These are phyloP conservation scores for Bovichtus diacanthus DNA, from an alignment of 2,797 vertebrate genomes.

Conservation along the genomic window DNA sequence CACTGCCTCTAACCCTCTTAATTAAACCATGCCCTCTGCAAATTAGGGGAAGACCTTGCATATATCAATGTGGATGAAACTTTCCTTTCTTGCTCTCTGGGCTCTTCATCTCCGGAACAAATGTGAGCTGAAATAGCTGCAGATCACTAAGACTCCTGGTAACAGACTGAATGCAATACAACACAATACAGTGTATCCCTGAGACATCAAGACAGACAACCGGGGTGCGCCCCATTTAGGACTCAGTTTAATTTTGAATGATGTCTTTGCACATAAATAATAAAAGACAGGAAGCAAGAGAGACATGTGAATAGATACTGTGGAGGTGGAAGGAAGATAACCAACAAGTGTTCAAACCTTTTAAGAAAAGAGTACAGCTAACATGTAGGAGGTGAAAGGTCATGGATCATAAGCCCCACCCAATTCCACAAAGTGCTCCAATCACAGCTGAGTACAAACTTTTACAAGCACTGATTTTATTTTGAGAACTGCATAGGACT, in stretches of 20 bases:
- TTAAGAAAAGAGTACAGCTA: no score
- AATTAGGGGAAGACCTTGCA: slow-evolving; percentile 6
- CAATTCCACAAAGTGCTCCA: no score
- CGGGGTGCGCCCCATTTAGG: slow-evolving; percentile 11
- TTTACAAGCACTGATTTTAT: no score
- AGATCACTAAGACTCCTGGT: neutral
- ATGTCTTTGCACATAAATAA: slow-evolving; percentile 40
- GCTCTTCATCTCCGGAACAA: neutral
- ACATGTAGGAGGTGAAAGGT: no score
- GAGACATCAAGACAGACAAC: neutral
- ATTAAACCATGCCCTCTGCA: slow-evolving; percentile 10
- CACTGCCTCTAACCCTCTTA: slow-evolving; percentile 12
- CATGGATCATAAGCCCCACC: no score
- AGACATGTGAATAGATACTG: slow-evolving; percentile 9
- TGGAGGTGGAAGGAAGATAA: slow-evolving; percentile 23
- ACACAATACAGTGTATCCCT: neutral
- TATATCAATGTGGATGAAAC: slow-evolving; percentile 4
- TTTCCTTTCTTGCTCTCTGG: neutral
- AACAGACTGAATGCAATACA: neutral
- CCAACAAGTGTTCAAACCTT: neutral
- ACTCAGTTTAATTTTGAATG: slow-evolving; percentile 43
- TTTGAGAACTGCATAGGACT: no score
- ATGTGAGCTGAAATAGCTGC: neutral
- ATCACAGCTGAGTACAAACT: no score
- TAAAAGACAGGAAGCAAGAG: slow-evolving; percentile 13